A percentile compares a stretch with the other conserved stretches of the same genome.
phyloP scores from a whole-genome alignment of 2,888 invertebrate species.

The Zaprionus lineosus region DNA sequence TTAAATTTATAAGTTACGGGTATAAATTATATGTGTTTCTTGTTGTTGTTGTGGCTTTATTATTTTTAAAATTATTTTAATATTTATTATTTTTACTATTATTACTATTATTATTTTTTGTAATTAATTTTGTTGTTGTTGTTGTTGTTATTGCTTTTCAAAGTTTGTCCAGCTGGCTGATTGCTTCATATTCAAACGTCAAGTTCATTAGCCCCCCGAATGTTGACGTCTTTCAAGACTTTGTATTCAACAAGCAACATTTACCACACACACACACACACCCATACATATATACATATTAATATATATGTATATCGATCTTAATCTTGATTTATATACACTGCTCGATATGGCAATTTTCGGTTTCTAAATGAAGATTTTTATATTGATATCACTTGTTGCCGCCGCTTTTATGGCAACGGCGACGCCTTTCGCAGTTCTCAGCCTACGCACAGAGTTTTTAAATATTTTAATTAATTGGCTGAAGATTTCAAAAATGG shows the following conservation, averaged over 20 bases:
- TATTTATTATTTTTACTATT: too few species aligned
- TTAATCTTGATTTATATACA: constrained; percentile 41
- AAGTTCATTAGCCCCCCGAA: constrained; percentile 60
- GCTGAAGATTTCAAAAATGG: constrained; percentile 33
- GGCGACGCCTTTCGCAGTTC: constrained; percentile 61
- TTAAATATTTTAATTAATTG: constrained; percentile 59
- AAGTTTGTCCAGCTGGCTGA: constrained; percentile 28
- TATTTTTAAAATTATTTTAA: constrained; percentile 27
- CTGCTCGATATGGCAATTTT: constrained; percentile 44
- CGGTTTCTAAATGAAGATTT: constrained; percentile 52
- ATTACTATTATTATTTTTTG: neutral
- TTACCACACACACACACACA: constrained; percentile 7
- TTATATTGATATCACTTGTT: constrained; percentile 42
- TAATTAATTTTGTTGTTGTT: neutral
- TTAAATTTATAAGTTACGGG: constrained; percentile 32
- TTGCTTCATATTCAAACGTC: constrained; percentile 42
- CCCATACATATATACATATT: constrained; percentile 1
- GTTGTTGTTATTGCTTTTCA: constrained; percentile 17
- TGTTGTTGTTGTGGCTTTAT: constrained; percentile 12
- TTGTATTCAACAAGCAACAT: constrained; percentile 2
- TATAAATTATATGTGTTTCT: constrained; percentile 27
- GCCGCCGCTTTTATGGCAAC: constrained; percentile 48
- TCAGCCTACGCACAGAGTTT: constrained; percentile 40
- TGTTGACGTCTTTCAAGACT: constrained; percentile 3
- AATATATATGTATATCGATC: constrained; percentile 8